Evolutionary conservation across 1,140 invertebrate genomes (phyloP).

Genomic region (Amphibalanus amphitrite): DNA sequence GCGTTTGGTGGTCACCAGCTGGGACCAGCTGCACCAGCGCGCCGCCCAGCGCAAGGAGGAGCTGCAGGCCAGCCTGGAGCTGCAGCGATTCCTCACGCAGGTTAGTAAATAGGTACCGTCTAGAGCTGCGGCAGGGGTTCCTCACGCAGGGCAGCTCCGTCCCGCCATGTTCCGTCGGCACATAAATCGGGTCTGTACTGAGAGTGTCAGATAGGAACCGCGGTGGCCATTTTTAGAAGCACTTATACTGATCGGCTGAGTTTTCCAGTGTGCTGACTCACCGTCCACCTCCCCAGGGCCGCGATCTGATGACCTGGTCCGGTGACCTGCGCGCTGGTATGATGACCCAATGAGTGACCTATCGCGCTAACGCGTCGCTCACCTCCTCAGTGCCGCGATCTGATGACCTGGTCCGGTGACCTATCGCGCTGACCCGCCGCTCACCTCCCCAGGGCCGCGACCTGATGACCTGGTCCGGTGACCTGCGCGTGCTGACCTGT

Average conservation of each 20-base stretch:
- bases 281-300: conserved; percentile 37
- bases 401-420: conserved; percentile 56
- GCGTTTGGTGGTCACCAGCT: conserved; percentile 63
- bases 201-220: no score
- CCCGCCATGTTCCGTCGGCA: no score
- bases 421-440: conserved; percentile 31
- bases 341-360: no score
- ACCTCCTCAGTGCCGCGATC: no score
- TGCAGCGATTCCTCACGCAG: conserved; percentile 66
- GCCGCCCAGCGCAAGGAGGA: conserved; percentile 57
- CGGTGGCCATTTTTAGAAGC: no score
- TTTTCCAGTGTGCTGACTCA: no score
- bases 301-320: conserved; percentile 80
- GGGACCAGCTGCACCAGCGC: conserved; percentile 67
- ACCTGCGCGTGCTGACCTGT: conserved; percentile 35
- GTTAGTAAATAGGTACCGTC: no score
- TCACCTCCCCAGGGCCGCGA: conserved; percentile 53
- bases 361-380: no score
- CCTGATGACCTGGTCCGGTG: conserved; percentile 70
- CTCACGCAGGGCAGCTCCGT: no score
- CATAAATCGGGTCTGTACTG: no score
- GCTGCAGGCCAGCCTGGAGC: conserved; percentile 67
- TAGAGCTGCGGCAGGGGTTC: no score
- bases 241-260: conserved; percentile 55
- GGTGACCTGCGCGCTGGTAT: conserved; percentile 56